Evolutionary conservation across 2,113 vertebrate species (phyloP), one percentile per base, ranked within the genome.

Genomic region (Columba livia): DNA sequence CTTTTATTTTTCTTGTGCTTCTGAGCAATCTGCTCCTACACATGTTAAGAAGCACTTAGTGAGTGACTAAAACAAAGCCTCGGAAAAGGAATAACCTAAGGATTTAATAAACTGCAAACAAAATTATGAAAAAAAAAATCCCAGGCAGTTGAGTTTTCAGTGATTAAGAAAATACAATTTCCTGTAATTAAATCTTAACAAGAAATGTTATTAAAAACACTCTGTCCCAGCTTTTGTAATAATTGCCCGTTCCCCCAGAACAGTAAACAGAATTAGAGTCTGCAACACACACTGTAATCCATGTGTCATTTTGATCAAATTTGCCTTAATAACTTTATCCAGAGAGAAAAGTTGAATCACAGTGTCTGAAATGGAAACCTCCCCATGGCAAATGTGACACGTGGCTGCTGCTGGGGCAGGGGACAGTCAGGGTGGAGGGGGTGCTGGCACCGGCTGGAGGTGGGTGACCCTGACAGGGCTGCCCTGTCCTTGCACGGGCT

Each of bases 91-190:
- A 98, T 97, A 98, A 98, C 97, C 97, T 97, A 97, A 98, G 98
- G 97, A 98, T 98, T 98, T 98, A 98, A 98, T 98, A 98, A 98
- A 98, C 97, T 97, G 96, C 96, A 98, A 98, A 98, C 57, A 14
- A 97, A 98, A 98, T 98, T 97, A 98, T 98, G 97, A 97, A 72
- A 95, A 98, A 98, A 97, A 96, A 96, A 96, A 89, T 90, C 97
- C 97, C 96, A 97, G 97, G 97, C 97, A 97, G 98, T 98, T 97
- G 97, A 98, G 97, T 98, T 98, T 98, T 98, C 98, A 98, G 97
- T 98, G 98, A 98, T 98, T 98, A 98, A 98, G 98, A 98, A 98
- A 98, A 98, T 97, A 98, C 98, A 98, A 98, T 98, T 98, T 98
- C 97, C 98, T 98, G 94, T 98, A 98, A 98, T 98, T 98, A 98